Evolutionary conservation across 2,797 vertebrate genomes (phyloP).

Genomic region (Tamandua tetradactyla): DNA sequence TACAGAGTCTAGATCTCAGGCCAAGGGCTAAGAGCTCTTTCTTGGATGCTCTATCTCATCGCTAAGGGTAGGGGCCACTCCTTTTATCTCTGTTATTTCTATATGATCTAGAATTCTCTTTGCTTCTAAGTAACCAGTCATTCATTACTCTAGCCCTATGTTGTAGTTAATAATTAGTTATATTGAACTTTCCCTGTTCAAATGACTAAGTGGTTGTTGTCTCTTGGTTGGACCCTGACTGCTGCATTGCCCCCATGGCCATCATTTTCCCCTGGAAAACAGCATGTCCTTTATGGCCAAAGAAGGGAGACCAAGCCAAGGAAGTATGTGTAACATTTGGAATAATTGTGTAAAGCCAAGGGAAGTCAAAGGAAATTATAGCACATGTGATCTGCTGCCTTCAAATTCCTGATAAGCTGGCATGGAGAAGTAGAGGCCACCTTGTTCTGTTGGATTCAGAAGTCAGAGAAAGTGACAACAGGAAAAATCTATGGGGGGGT

Average conservation of each 20-base stretch:
- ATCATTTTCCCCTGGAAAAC: background rate
- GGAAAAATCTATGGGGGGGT: background rate
- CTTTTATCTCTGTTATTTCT: background rate
- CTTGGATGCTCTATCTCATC: background rate
- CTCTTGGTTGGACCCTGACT: background rate
- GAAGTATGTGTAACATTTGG: background rate
- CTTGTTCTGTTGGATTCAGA: background rate
- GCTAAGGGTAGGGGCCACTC: accelerated
- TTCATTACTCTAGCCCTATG: background rate
- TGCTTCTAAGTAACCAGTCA: background rate
- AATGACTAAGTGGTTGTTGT: background rate
- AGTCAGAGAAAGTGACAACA: background rate
- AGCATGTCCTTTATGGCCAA: background rate
- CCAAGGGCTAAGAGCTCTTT: background rate
- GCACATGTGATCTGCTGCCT: background rate
- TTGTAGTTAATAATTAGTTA: background rate
- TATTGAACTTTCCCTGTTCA: background rate
- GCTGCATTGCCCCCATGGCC: background rate
- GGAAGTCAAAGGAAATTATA: too few species aligned
- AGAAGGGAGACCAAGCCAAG: background rate
- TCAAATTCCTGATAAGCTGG: background rate
- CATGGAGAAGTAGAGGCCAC: background rate
- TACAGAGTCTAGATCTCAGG: background rate
- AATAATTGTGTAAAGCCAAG: background rate
- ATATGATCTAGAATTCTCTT: background rate